Conservation (phyloP, 2,888 invertebrate species). For the Hedya salicella region DNA sequence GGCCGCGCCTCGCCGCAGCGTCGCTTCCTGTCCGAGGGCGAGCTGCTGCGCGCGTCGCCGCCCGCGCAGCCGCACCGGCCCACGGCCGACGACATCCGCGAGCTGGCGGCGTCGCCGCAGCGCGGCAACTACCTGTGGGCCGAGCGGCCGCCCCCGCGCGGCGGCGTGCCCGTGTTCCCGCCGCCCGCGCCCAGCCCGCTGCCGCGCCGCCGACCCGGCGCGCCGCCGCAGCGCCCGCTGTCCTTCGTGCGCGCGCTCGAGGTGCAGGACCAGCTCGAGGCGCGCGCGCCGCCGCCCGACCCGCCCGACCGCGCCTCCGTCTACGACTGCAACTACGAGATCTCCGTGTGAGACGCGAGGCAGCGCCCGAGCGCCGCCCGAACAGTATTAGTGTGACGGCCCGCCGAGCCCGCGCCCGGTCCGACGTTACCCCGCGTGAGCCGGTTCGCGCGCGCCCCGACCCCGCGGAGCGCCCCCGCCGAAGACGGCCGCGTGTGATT, state of each 20-base stretch:
- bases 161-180: slow-evolving; percentile 54
- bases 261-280: slow-evolving; percentile 95
- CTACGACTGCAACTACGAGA: slow-evolving; percentile 98
- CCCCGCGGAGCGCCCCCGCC: slow-evolving; percentile 10
- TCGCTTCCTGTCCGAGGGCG: slow-evolving; percentile 92
- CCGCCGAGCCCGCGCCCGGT: slow-evolving; percentile 26
- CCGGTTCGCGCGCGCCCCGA: background rate
- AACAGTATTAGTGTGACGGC: slow-evolving; percentile 35
- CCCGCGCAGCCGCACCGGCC: slow-evolving; percentile 88
- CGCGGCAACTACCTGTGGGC: slow-evolving; percentile 83
- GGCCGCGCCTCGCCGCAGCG: slow-evolving; percentile 88
- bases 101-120: slow-evolving; percentile 94
- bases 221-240: slow-evolving; percentile 87
- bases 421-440: slow-evolving; percentile 34
- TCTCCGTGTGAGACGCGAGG: slow-evolving; percentile 90
- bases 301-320: slow-evolving; percentile 94
- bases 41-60: slow-evolving; percentile 90
- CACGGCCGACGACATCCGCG: slow-evolving; percentile 94
- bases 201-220: slow-evolving; percentile 76
- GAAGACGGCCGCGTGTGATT: slow-evolving; percentile 47
- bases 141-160: slow-evolving; percentile 85
- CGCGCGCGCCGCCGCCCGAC: slow-evolving; percentile 84
- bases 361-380: slow-evolving; percentile 19
- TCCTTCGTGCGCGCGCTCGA: slow-evolving; percentile 95
- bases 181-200: slow-evolving; percentile 60